Evolutionary conservation across 2,113 vertebrate species (phyloP), one percentile per base, ranked within the genome.

Genomic region (Morone saxatilis): DNA sequence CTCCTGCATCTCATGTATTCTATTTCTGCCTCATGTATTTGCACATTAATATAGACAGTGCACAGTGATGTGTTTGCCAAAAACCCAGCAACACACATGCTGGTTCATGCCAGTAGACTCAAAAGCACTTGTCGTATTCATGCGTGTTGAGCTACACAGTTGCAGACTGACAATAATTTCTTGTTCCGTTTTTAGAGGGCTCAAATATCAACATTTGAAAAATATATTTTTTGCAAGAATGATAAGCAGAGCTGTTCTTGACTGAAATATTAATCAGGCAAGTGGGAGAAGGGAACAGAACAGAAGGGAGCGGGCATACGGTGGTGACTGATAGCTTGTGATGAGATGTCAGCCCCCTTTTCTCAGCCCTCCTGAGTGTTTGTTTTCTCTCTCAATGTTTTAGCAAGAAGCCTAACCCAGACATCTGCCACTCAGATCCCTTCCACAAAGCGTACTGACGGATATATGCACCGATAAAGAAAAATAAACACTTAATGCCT

Each of bases 201-300:
- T 86, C 31, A 40, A 25, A 86, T 74, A 77, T 77, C 67, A 61
- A 57, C 20, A 74, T 70, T 74, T 17, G 12, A 7, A 12, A 40
- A 10, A 17, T 56, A 59, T 69, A 50, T 53, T 77, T 61, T 53
- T 69, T 56, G 45, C 43, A 40, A 59, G 53, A 65, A 67, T 60
- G 80, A 78, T 10, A 69, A 70, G 19, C 61, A 65, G 54, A 84
- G 73, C 80, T 78, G 71, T 66, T 90, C 48, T n/a, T 69, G 67
- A 51, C 90, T 93, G 88, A 91, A 90, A 90, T 89, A 92, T 94
- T 90, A 80, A 93, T 92, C 74, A 85, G 81, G 59, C 84, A 62
- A 83, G 83, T 80, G 85, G 57, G 84, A 80, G 78, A 78, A 62
- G 62, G 65, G 83, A 88, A 68, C 22, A 14, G 86, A 89, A 60